phyloP scores from a whole-genome alignment of 92 coral and sea anemone genomes.

The Epizoanthus stellaris region DNA sequence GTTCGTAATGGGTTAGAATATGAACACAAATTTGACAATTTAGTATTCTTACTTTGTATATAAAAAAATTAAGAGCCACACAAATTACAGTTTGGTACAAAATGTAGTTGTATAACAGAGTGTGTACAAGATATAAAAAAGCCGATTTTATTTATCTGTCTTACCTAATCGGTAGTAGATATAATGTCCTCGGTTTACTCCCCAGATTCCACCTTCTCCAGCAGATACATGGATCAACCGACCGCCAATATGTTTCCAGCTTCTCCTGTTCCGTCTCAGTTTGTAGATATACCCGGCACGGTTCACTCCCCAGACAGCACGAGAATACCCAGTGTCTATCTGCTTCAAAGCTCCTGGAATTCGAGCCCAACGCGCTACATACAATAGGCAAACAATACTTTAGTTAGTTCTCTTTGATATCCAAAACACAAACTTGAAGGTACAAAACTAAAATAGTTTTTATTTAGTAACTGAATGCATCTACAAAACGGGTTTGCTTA shows the following conservation, averaged over 20 bases:
- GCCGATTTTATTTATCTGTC: neutral
- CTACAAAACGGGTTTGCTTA: neutral
- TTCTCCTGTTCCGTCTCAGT: conserved; percentile 18
- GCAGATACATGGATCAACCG: conserved; percentile 26
- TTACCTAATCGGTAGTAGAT: conserved; percentile 12
- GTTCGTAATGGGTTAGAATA: too few species aligned
- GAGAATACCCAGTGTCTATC: conserved; percentile 41
- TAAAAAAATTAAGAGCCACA: too few species aligned
- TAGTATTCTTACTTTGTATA: too few species aligned
- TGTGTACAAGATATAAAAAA: neutral
- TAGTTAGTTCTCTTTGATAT: too few species aligned
- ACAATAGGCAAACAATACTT: neutral
- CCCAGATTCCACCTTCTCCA: conserved; percentile 43
- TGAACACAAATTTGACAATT: too few species aligned
- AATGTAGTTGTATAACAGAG: neutral
- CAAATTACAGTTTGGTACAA: too few species aligned
- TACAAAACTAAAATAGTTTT: neutral
- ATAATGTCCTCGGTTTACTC: conserved; percentile 26
- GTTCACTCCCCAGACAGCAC: conserved; percentile 38
- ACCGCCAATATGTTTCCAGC: conserved; percentile 9
- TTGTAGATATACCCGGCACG: conserved; percentile 19
- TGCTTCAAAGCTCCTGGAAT: conserved; percentile 10
- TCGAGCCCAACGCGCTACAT: conserved; percentile 7
- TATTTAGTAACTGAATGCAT: neutral
- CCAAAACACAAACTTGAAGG: too few species aligned